phyloP scores from a whole-genome alignment of 2,113 vertebrate genomes.

The Tupaia tana region DNA sequence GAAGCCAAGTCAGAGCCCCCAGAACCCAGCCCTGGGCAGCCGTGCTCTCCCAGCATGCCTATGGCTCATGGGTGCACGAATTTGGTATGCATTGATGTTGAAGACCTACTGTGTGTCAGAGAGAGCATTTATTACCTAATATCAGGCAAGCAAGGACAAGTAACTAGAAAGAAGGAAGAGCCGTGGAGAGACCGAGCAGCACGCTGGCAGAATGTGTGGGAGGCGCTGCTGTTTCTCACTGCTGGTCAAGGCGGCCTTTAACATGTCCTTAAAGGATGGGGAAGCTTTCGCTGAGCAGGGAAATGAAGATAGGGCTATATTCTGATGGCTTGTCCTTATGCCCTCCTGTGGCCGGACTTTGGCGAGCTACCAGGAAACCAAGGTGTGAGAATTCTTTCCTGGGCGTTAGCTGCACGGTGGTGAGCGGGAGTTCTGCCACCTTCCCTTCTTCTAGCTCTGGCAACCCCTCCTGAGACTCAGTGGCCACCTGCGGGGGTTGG shows the following conservation, averaged over 20 bases:
- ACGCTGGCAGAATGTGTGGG: no score
- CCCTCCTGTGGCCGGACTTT: neutral
- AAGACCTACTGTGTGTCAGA: neutral
- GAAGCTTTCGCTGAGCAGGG: neutral
- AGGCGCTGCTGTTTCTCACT: neutral
- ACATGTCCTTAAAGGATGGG: neutral
- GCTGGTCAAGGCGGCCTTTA: neutral
- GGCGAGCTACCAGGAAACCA: neutral
- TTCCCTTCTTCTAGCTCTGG: neutral
- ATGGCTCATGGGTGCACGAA: no score
- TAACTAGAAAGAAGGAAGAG: neutral
- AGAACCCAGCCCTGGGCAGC: neutral
- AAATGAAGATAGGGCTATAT: neutral
- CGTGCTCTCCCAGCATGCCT: neutral
- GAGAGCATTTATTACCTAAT: neutral
- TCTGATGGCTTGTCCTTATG: neutral
- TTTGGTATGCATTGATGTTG: neutral
- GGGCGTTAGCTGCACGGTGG: neutral
- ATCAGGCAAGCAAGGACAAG: neutral
- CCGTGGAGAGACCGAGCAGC: neutral
- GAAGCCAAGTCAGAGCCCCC: neutral
- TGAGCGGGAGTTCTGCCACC: neutral
- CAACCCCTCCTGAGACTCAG: neutral
- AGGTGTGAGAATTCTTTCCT: neutral
- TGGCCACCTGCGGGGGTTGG: neutral